phyloP scores from a whole-genome alignment of 2,113 vertebrate species.

The Peromyscus californicus region DNA sequence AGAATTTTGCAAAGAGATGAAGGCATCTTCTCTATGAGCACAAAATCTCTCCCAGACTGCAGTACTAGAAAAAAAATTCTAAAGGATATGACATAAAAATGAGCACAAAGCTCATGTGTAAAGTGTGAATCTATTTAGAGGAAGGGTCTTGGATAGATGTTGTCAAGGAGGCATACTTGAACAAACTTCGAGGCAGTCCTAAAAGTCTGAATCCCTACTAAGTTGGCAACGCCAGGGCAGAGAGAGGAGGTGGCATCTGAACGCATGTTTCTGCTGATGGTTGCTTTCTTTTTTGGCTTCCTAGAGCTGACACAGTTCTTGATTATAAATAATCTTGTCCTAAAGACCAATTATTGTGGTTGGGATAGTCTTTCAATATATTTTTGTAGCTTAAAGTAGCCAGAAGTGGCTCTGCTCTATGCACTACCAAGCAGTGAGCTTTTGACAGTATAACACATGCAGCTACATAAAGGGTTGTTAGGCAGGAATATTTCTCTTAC shows the following conservation, averaged over 20 bases:
- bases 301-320: not conserved
- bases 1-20: slow-evolving; percentile 31
- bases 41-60: slow-evolving; percentile 6
- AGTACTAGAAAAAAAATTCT: not conserved
- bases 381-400: not conserved
- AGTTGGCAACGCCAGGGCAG: not conserved
- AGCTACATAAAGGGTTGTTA: not conserved
- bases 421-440: not conserved
- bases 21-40: slow-evolving; percentile 16
- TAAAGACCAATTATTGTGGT: not conserved
- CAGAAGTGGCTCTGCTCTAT: slow-evolving; percentile 34
- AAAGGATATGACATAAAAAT: not conserved
- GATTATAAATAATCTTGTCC: not conserved
- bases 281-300: not conserved
- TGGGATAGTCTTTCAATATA: not conserved
- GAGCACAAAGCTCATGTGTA: slow-evolving; percentile 20
- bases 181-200: not conserved
- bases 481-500: not conserved
- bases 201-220: not conserved
- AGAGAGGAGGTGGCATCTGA: not conserved
- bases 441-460: not conserved
- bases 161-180: not conserved
- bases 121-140: not conserved
- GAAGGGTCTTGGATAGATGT: not conserved
- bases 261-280: not conserved